Conservation (phyloP, 2,797 vertebrate species). For the Pithecia hirsuta region DNA sequence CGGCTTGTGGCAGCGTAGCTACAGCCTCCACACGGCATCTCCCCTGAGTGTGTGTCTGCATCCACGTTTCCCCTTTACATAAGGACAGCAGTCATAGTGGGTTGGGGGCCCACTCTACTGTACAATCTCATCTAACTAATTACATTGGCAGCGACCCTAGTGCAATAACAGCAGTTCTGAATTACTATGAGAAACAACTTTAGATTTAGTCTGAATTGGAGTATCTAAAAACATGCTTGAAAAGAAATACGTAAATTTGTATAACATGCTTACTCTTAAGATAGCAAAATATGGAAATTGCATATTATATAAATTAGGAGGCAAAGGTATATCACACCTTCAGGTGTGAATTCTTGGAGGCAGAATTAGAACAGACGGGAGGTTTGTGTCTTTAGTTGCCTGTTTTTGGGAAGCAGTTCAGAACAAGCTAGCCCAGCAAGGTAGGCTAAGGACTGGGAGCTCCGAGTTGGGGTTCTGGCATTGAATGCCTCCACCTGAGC, state of each 20-base stretch:
- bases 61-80: not conserved
- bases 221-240: conserved; percentile 31
- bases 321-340: not conserved
- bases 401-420: not conserved
- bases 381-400: not conserved
- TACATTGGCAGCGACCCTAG: not conserved
- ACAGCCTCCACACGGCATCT: not conserved
- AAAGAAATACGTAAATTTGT: conserved; percentile 12
- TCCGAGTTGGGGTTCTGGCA: not conserved
- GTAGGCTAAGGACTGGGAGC: not conserved
- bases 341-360: conserved; percentile 4
- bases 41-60: not conserved
- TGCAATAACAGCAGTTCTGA: not conserved
- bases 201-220: not conserved
- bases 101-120: not conserved
- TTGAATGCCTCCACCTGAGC: not conserved
- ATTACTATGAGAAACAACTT: conserved; percentile 27
- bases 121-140: not conserved
- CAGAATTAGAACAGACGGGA: not conserved
- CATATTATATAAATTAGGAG: not conserved
- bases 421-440: not conserved
- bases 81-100: not conserved
- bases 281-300: conserved; percentile 19
- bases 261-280: not conserved
- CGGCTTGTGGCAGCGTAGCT: not conserved